Evolutionary conservation across 2,797 vertebrate species (phyloP).

Genomic region (Orestias chungarensis): DNA sequence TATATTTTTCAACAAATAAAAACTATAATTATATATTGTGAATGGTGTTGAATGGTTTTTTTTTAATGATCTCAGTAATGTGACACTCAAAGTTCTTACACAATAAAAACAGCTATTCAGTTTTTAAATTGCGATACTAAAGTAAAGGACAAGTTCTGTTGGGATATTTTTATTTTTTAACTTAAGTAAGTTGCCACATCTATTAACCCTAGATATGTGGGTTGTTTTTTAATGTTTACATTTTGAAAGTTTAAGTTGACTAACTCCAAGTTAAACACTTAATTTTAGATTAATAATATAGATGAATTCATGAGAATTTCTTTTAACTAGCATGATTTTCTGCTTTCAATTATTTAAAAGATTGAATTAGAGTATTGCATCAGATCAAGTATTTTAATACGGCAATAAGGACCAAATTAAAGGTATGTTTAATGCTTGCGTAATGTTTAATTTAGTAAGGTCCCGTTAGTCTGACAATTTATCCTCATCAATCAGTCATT

Average conservation of each 20-base stretch:
- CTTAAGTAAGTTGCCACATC: too few species aligned
- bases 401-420: not conserved
- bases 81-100: not conserved
- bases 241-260: too few species aligned
- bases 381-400: not conserved
- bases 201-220: too few species aligned
- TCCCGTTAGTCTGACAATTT: not conserved
- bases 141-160: too few species aligned
- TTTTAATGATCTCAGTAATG: not conserved
- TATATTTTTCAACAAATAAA: slow-evolving; percentile 7
- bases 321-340: too few species aligned
- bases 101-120: too few species aligned
- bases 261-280: not conserved
- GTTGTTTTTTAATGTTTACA: too few species aligned
- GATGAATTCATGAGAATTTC: too few species aligned
- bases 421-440: not conserved
- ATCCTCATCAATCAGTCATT: not conserved
- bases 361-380: not conserved
- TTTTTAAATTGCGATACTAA: too few species aligned
- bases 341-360: too few species aligned
- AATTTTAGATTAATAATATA: too few species aligned
- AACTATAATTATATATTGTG: not conserved
- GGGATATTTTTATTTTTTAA: too few species aligned
- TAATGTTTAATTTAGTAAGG: not conserved
- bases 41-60: not conserved